Percentiles rank a stretch among this genome's conserved stretches.
Conservation (phyloP, 2,113 vertebrate genomes). For the Ceratotherium simum region DNA sequence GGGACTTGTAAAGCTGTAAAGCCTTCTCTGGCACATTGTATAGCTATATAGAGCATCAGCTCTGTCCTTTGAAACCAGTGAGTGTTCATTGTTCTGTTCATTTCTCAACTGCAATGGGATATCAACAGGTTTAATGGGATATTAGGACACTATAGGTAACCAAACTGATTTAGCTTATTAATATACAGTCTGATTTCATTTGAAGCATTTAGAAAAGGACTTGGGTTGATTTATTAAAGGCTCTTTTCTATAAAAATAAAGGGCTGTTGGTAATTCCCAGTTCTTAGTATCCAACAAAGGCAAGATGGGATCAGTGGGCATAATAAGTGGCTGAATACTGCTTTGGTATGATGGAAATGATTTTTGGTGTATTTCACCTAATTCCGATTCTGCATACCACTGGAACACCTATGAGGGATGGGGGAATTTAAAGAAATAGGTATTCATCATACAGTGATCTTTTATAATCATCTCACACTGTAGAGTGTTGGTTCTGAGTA, state of each 20-base stretch:
- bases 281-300: background rate
- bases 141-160: background rate
- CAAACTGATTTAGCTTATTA: background rate
- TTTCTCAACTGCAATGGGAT: background rate
- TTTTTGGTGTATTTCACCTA: background rate
- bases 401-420: background rate
- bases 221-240: background rate
- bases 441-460: background rate
- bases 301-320: background rate
- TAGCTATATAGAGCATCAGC: background rate
- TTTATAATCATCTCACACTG: background rate
- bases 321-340: background rate
- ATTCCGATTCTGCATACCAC: background rate
- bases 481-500: background rate
- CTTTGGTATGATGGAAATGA: background rate
- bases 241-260: conserved; percentile 7
- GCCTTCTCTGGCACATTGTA: background rate
- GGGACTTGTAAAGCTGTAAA: background rate
- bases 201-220: background rate
- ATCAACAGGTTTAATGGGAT: background rate
- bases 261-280: background rate
- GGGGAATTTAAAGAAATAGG: background rate
- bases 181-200: background rate
- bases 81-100: background rate
- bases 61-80: background rate